Base-by-base conservation (phyloP, 1,140 invertebrate genomes). In the Saccostrea cuccullata region DNA sequence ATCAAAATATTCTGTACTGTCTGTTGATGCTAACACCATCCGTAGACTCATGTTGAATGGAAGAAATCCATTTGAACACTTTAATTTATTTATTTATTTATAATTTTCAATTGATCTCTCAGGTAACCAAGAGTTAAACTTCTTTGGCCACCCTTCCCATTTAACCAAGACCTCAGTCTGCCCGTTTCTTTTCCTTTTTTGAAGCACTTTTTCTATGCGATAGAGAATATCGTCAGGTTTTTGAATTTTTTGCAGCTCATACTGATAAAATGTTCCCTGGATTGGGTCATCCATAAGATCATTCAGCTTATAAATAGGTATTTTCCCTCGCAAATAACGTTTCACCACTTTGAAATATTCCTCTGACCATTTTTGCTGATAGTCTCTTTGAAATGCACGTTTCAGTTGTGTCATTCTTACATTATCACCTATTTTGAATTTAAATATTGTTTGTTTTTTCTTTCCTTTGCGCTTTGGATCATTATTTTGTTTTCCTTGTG, bases 81-180 rank as follows among this genome's bases (percentile, higher is more conserved):
- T 30, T 0, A 26, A 15, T 12, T 85, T 36, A 17, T 20, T 11
- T 12, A 47, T 85, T 85, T 85, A 30, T 30, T 85, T 85, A n/a
- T 0, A 84, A 36, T 77, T 87, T 26, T 11, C 87, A 11, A 15
- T 36, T 36, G 73, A 36, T 20, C 40, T 70, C 36, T 89, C 58
- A 23, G 47, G 55, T 40, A 90, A 60, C 88, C 88, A 90, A 13
- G 90, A 90, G 86, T 88, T 86, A 55, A 88, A 90, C 85, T 90
- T 89, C 12, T 12, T 56, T 8, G 90, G 90, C 88, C 87, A 90
- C 8, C 82, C 84, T 86, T 86, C 26, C 83, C 83, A 90, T 82
- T 82, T 82, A 6, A 90, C 88, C 23, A 89, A 60, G 6, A 84
- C 86, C 86, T 90, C 86, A 36, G 30, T 36, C 30, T 9, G 36